Base-by-base conservation (phyloP, 2,888 invertebrate species). In the Gymnoscelis rufifasciata region DNA sequence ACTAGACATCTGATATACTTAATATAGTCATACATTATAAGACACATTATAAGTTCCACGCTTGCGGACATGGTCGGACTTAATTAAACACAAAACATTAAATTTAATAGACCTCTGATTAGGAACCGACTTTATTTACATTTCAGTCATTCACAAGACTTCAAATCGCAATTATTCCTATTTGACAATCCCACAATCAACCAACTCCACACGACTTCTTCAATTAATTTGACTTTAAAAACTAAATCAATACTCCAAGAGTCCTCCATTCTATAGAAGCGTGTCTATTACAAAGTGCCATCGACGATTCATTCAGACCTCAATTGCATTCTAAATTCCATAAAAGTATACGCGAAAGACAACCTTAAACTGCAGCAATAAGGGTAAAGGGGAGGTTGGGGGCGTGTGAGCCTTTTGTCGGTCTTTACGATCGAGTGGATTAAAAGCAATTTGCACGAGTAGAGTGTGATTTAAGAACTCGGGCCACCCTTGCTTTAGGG, bases 371-470 rank as follows among this genome's bases (percentile, higher is more conserved):
- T 7, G 0, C 2, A 7, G 1, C 19, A 1, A 2, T 59, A 66
- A 54, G 54, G 38, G 33, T 15, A 49, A 42, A 12, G 11, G 29
- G 11, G 19, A 36, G 38, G 54, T 52, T 44, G 58, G 57, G 60
- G 60, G 64, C 51, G 57, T 54, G 57, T 50, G 51, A 57, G 62
- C 59, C 68, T 72, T 74, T 75, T 78, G 78, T 71, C 71, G 69
- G 71, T 58, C 71, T 74, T 72, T 78, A 35, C 71, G 71, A 70
- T 78, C 63, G 68, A 83, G 78, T 79, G 78, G 82, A 83, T 83
- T 81, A 80, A 76, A 76, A 80, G 82, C 75, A 79, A 83, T 81
- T 83, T 78, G 71, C 75, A 65, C 66, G 60, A 64, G 66, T 68
- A 56, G 73, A 79, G 79, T 72, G 78, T 69, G 74, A 73, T 73